Evolutionary conservation across 2,113 vertebrate genomes (phyloP).

Genomic region (Lagopus leucura): DNA sequence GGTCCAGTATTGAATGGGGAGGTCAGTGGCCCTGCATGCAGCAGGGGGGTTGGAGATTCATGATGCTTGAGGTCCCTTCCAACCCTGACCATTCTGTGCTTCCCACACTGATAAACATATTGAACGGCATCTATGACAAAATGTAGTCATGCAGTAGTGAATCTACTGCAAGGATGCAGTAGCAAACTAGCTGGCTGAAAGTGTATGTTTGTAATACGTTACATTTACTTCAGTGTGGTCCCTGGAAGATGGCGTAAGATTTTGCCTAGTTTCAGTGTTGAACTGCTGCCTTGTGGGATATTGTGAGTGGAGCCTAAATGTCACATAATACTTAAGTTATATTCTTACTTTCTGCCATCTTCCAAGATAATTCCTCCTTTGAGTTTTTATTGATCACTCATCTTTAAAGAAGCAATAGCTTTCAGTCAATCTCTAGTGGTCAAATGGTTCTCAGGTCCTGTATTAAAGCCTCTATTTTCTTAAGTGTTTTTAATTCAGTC

Average conservation of each 20-base stretch:
- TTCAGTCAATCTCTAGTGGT: slow-evolving; percentile 26
- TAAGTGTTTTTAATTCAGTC: slow-evolving; percentile 53
- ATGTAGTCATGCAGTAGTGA: background rate
- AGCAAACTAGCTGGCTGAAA: background rate
- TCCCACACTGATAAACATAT: background rate
- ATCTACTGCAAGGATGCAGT: background rate
- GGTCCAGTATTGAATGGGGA: too few species aligned
- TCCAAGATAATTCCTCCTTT: background rate
- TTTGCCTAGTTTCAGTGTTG: background rate
- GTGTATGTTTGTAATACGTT: accelerated
- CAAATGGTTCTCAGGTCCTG: background rate
- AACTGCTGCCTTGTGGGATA: background rate
- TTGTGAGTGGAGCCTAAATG: background rate
- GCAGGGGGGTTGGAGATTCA: too few species aligned
- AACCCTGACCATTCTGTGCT: too few species aligned
- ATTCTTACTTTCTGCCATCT: background rate
- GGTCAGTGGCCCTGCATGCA: too few species aligned
- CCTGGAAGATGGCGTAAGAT: background rate
- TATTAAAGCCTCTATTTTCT: slow-evolving; percentile 2
- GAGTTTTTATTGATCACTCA: slow-evolving; percentile 29
- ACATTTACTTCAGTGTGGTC: background rate
- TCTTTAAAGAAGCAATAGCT: slow-evolving; percentile 45
- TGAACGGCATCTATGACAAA: background rate
- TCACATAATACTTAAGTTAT: accelerated
- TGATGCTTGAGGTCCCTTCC: too few species aligned